Conservation (phyloP, 2,113 vertebrate genomes). For the Corythoichthys intestinalis region DNA sequence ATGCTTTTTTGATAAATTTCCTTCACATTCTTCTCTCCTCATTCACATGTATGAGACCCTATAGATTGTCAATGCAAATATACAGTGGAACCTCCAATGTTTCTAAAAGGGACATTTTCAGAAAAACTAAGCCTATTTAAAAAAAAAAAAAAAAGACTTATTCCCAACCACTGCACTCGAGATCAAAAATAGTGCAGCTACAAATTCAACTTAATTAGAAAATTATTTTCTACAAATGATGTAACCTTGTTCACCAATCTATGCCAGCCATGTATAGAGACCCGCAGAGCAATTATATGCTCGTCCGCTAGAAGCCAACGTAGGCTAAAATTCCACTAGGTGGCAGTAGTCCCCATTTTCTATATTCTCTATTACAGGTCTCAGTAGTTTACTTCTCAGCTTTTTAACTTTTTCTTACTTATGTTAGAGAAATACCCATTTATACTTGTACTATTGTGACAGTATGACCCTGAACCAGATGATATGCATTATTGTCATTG, state of each 20-base stretch:
- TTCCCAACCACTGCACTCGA: neutral
- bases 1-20: conserved; percentile 8
- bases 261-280: neutral
- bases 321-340: neutral
- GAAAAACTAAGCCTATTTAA: neutral
- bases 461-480: neutral
- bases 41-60: neutral
- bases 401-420: neutral
- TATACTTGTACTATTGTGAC: too few species aligned
- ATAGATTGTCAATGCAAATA: conserved; percentile 74
- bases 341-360: neutral
- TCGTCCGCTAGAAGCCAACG: neutral
- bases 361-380: neutral
- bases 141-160: neutral
- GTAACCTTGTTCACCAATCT: neutral
- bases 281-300: neutral
- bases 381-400: neutral
- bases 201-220: neutral
- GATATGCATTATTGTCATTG: too few species aligned
- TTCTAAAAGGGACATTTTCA: neutral
- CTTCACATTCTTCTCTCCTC: neutral
- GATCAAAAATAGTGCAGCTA: neutral
- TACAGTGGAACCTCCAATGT: conserved; percentile 18
- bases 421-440: neutral
- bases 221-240: neutral